These are phyloP conservation scores for Plecturocebus donacophilus DNA, from an alignment of 2,113 vertebrate genomes.

Conservation along the genomic window DNA sequence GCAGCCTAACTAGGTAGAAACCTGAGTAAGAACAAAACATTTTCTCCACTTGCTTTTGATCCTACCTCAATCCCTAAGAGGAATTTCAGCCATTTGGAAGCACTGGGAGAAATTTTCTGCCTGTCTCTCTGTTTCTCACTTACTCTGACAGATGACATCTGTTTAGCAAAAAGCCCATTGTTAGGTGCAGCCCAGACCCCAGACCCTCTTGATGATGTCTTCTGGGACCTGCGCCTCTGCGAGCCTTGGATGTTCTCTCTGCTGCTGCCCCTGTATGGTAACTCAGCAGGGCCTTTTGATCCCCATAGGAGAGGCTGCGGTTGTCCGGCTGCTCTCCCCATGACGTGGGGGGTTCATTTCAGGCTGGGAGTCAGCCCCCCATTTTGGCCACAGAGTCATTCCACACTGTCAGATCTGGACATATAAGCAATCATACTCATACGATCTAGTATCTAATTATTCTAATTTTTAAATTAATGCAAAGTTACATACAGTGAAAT, in stretches of 20 bases:
- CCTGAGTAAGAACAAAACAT: background rate
- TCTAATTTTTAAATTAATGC: background rate
- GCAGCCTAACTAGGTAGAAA: background rate
- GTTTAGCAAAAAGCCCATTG: background rate
- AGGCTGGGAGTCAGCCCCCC: background rate
- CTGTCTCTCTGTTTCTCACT: background rate
- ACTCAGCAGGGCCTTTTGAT: background rate
- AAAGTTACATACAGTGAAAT: background rate
- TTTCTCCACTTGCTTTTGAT: background rate
- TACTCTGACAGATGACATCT: background rate
- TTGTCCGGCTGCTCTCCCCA: background rate
- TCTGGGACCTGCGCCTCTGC: background rate
- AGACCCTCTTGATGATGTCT: background rate
- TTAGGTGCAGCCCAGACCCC: background rate
- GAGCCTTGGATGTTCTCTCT: background rate
- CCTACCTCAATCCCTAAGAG: background rate
- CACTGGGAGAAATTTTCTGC: background rate
- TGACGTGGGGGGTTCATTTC: background rate
- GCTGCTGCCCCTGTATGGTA: background rate
- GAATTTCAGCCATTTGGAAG: background rate
- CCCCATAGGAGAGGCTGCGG: background rate
- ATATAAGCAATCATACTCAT: background rate
- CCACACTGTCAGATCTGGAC: background rate
- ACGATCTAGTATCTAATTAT: background rate
- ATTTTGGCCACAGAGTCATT: background rate